These are phyloP conservation scores for Zaprionus kolodkinae DNA, from an alignment of 1,140 invertebrate species.

Conservation along the genomic window DNA sequence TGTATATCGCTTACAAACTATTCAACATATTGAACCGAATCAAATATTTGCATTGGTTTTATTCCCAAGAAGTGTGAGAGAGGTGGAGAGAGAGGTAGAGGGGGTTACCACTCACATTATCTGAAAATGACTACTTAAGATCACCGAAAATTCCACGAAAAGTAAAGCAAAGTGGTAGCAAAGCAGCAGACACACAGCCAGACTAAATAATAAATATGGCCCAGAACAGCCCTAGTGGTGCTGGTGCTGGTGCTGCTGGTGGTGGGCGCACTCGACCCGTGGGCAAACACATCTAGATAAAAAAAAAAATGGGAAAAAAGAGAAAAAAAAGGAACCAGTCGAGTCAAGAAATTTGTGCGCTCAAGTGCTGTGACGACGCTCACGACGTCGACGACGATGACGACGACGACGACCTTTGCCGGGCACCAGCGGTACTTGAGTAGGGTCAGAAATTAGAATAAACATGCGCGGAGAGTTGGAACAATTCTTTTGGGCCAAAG, in stretches of 20 bases:
- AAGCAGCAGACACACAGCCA: not conserved
- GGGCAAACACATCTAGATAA: constrained; percentile 77
- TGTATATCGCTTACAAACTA: constrained; percentile 66
- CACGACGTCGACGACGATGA: constrained; percentile 48
- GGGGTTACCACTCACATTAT: constrained; percentile 53
- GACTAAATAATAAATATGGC: constrained; percentile 51
- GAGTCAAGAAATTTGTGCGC: constrained; percentile 31
- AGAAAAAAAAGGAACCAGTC: constrained; percentile 28
- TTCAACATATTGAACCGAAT: constrained; percentile 58
- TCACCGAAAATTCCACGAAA: constrained; percentile 69
- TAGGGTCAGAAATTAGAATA: constrained; percentile 83
- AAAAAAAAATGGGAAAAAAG: constrained; percentile 36
- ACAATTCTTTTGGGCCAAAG: constrained; percentile 53
- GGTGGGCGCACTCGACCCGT: constrained; percentile 51
- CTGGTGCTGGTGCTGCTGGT: constrained; percentile 28
- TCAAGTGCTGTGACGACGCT: constrained; percentile 75
- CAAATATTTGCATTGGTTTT: constrained; percentile 66
- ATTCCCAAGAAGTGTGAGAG: constrained; percentile 23
- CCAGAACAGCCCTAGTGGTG: constrained; percentile 5
- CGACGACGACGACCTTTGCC: constrained; percentile 55
- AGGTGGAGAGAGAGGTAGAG: not conserved
- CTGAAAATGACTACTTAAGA: constrained; percentile 83
- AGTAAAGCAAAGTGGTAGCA: constrained; percentile 49
- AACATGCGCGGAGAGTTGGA: constrained; percentile 58
- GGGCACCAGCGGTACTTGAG: constrained; percentile 59